Evolutionary conservation across 2,888 invertebrate genomes (phyloP).

Genomic region (Cephus pygmeus): DNA sequence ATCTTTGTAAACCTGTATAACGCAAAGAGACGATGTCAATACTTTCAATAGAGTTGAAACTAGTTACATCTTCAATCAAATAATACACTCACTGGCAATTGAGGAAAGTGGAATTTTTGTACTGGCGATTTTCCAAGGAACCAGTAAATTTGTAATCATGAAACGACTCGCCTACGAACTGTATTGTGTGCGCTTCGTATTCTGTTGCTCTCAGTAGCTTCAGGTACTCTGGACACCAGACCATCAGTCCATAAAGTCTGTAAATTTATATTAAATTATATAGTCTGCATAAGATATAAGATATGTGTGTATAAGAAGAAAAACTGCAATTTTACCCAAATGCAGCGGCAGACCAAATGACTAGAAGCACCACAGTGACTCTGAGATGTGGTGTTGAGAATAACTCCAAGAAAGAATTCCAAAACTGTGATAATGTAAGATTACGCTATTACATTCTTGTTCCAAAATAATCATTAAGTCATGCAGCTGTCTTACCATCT

Average conservation of each 20-base stretch:
- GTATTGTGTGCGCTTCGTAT: slow-evolving; percentile 57
- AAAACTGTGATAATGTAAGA: slow-evolving; percentile 69
- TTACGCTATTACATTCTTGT: slow-evolving; percentile 39
- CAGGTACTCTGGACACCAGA: slow-evolving; percentile 71
- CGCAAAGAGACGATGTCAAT: not conserved
- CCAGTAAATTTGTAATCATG: slow-evolving; percentile 69
- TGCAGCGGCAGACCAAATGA: slow-evolving; percentile 71
- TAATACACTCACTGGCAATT: slow-evolving; percentile 68
- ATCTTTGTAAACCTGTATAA: slow-evolving; percentile 71
- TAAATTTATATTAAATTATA: slow-evolving; percentile 24
- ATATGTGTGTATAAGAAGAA: slow-evolving; percentile 32
- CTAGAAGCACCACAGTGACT: slow-evolving; percentile 73
- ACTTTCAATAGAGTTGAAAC: not conserved
- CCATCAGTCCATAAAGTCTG: slow-evolving; percentile 70
- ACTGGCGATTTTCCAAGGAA: slow-evolving; percentile 75
- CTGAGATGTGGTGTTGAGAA: slow-evolving; percentile 74
- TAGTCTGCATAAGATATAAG: not conserved
- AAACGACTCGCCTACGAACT: slow-evolving; percentile 60
- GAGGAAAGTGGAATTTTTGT: slow-evolving; percentile 71
- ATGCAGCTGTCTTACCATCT: slow-evolving; percentile 58
- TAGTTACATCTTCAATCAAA: not conserved
- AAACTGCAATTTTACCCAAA: slow-evolving; percentile 69
- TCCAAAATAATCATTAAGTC: slow-evolving; percentile 8
- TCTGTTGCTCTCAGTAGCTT: slow-evolving; percentile 60
- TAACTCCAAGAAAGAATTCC: slow-evolving; percentile 76